phyloP scores from a whole-genome alignment of 2,113 vertebrate species.

The Indicator maculatus region DNA sequence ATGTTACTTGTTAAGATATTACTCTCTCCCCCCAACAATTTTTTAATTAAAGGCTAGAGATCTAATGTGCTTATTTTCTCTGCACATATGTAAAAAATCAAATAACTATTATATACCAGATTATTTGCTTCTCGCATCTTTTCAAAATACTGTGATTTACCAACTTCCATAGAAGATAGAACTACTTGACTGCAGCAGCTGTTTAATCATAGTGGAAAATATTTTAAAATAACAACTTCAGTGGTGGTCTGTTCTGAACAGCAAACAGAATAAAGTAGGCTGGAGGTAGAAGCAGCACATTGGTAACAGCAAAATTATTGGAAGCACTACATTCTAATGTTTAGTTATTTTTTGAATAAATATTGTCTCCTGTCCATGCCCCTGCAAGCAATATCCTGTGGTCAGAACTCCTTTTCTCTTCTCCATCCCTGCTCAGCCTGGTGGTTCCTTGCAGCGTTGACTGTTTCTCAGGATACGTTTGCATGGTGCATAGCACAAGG shows the following conservation, averaged over 20 bases:
- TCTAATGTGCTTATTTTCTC: conserved; percentile 63
- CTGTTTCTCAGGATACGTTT: neutral
- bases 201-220: conserved; percentile 42
- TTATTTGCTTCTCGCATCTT: conserved; percentile 14
- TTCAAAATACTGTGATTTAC: conserved; percentile 32
- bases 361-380: neutral
- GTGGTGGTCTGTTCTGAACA: conserved; percentile 46
- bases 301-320: neutral
- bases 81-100: conserved; percentile 73
- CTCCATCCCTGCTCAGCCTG: neutral
- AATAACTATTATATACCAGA: conserved; percentile 43
- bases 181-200: conserved; percentile 14
- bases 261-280: neutral
- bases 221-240: conserved; percentile 20
- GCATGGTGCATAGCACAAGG: neutral
- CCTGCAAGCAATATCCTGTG: neutral
- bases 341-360: neutral
- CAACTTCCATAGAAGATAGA: conserved; percentile 4
- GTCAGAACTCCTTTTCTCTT: neutral
- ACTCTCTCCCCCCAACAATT: conserved; percentile 51
- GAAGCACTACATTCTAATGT: neutral
- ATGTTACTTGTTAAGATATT: conserved; percentile 75
- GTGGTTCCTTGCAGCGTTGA: neutral
- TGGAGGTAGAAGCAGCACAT: neutral
- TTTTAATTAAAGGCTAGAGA: conserved; percentile 77